Base-by-base conservation (phyloP, 2,888 invertebrate species). In the Pardosa pseudoannulata region DNA sequence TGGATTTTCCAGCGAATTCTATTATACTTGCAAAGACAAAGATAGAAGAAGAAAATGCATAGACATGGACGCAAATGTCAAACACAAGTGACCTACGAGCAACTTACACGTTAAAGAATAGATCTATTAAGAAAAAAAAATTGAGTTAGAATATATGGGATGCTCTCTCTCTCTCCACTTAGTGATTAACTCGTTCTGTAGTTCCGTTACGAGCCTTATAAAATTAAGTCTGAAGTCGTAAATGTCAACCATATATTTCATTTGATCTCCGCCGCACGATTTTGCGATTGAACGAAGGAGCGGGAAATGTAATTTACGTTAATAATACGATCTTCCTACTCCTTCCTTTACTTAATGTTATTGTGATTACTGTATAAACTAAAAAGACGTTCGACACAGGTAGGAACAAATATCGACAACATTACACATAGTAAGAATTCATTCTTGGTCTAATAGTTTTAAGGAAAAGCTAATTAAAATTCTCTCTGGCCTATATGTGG, bases 211-310 rank as follows among this genome's bases (percentile, higher is more conserved):
- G 32, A 62, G 50, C 64, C 28, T 71, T 41, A 39, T 82, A 82
- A 82, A 82, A 75, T 75, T 75, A 74, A 82, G 41, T 71, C 62
- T 82, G 68, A 75, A 82, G 75, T 75, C 75, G 70, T 82, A 82
- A 82, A 82, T 82, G 70, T 75, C 75, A 62, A 23, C 39, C 68
- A 16, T 70, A 82, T 70, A 74, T 82, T 82, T 29, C 70, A 70
- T 70, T 75, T 75, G 71, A 82, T 82, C 81, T 82, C 32, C 39
- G 23, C 74, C 7, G 81, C 81, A 82, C 74, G 75, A 75, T 39
- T 80, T 56, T 1, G 36, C 62, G 27, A 27, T 68, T 67, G 67
- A 73, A 68, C 56, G 56, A 31, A 56, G 56, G 56, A 23, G 23
- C 36, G 68, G 46, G 74, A 62, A 72, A 56, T 31, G 29, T 72